Conservation (phyloP, 2,797 vertebrate species). For the Coccyzus lansbergi region DNA sequence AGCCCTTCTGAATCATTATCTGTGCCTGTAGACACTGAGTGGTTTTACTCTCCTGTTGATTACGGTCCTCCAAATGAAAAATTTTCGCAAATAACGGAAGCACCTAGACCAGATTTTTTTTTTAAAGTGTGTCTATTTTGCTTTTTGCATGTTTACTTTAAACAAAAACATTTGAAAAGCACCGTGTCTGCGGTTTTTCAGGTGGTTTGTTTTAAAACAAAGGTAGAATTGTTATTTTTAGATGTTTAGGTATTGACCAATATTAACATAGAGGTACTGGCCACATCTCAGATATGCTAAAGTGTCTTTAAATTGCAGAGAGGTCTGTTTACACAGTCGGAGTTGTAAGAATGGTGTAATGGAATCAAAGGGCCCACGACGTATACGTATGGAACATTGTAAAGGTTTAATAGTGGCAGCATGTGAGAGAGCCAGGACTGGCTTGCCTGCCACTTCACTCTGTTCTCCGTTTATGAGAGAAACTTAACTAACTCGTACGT, state of each 20-base stretch:
- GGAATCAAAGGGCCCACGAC: background rate
- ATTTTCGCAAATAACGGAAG: slow-evolving; percentile 12
- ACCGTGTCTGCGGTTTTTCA: background rate
- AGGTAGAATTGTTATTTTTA: background rate
- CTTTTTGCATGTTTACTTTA: background rate
- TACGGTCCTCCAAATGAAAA: slow-evolving; percentile 35
- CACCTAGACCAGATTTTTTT: slow-evolving; percentile 16
- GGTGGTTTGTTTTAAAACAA: slow-evolving; percentile 41
- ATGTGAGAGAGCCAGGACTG: background rate
- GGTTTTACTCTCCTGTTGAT: slow-evolving; percentile 36
- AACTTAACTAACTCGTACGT: background rate
- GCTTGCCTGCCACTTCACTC: background rate
- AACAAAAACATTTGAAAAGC: slow-evolving; percentile 4
- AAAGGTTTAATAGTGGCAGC: background rate
- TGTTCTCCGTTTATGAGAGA: background rate
- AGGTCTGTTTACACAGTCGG: background rate
- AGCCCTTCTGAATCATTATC: slow-evolving; percentile 16
- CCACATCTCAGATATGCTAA: background rate
- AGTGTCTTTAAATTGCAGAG: background rate
- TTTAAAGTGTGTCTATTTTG: background rate
- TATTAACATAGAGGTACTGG: slow-evolving; percentile 21
- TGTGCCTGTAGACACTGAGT: background rate
- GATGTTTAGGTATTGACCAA: background rate
- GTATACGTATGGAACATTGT: background rate
- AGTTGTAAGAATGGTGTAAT: background rate